Percentiles rank a stretch among this genome's conserved stretches.
These are phyloP conservation scores for Pedicia rivosa DNA, from an alignment of 2,888 invertebrate genomes.

Conservation along the genomic window DNA sequence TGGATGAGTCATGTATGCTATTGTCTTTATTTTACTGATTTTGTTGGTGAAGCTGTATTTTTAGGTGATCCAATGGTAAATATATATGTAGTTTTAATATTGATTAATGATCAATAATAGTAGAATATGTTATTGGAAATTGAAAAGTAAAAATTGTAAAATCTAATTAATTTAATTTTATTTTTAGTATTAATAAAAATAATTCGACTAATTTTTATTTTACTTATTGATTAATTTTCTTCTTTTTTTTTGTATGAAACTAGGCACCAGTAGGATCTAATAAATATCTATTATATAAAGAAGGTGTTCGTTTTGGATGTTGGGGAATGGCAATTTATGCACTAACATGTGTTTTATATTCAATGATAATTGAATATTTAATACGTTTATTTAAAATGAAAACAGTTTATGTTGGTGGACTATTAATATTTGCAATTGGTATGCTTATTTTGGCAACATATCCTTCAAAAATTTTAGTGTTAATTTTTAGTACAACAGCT, in stretches of 20 bases:
- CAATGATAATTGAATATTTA: slow-evolving; percentile 25
- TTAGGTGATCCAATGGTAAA: slow-evolving; percentile 34
- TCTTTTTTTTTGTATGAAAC: no score
- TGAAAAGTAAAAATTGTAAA: no score
- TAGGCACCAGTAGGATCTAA: slow-evolving; percentile 19
- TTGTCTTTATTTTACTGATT: slow-evolving; percentile 48
- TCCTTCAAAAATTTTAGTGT: slow-evolving; percentile 28
- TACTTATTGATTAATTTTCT: slow-evolving; percentile 3
- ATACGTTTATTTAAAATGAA: slow-evolving; percentile 26
- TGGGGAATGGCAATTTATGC: slow-evolving; percentile 31
- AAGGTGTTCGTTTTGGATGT: slow-evolving; percentile 30
- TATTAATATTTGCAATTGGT: slow-evolving; percentile 26
- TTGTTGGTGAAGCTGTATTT: slow-evolving; percentile 46
- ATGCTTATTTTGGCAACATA: slow-evolving; percentile 29
- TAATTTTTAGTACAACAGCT: slow-evolving; percentile 28
- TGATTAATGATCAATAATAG: no score
- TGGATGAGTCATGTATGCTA: slow-evolving; percentile 54
- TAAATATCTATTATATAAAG: slow-evolving; percentile 21
- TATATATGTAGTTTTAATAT: slow-evolving; percentile 3
- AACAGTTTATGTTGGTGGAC: slow-evolving; percentile 26
- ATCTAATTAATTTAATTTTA: no score
- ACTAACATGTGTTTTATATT: slow-evolving; percentile 30
- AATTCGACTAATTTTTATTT: not conserved
- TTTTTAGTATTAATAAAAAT: no score
- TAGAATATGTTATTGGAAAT: no score